Conservation (phyloP, 2,113 vertebrate species). For the Camelus dromedarius region DNA sequence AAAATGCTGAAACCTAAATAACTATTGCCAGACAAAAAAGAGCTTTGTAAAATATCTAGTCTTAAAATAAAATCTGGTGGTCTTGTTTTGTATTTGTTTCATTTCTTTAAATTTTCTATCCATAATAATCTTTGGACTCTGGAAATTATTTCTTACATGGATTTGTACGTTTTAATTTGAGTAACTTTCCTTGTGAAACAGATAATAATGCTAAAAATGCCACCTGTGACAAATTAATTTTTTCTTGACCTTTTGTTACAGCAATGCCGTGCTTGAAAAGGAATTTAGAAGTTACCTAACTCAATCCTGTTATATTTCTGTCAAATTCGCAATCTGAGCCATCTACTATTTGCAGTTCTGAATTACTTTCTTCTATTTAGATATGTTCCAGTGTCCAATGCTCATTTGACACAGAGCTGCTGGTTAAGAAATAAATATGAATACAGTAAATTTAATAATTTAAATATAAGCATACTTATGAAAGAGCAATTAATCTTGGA, state of each 20-base stretch:
- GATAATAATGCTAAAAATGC: background rate
- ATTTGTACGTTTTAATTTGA: slow-evolving; percentile 31
- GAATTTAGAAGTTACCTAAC: background rate
- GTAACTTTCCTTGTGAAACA: background rate
- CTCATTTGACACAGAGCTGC: background rate
- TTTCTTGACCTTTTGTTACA: slow-evolving; percentile 50
- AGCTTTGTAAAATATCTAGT: background rate
- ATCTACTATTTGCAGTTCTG: background rate
- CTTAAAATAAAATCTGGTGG: background rate
- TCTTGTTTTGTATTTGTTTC: background rate
- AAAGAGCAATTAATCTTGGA: background rate
- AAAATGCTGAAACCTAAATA: background rate
- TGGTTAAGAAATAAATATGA: background rate
- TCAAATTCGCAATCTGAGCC: background rate
- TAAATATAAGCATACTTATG: background rate
- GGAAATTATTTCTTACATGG: background rate
- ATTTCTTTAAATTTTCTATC: background rate
- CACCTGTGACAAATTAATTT: slow-evolving; percentile 40
- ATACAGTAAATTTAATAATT: background rate
- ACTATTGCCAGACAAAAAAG: background rate
- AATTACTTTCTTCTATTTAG: background rate
- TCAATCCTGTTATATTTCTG: background rate
- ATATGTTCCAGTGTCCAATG: background rate
- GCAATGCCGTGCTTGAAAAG: background rate
- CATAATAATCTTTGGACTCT: background rate